phyloP scores from a whole-genome alignment of 64 coral and sea anemone genomes.

The Platygyra sinensis region DNA sequence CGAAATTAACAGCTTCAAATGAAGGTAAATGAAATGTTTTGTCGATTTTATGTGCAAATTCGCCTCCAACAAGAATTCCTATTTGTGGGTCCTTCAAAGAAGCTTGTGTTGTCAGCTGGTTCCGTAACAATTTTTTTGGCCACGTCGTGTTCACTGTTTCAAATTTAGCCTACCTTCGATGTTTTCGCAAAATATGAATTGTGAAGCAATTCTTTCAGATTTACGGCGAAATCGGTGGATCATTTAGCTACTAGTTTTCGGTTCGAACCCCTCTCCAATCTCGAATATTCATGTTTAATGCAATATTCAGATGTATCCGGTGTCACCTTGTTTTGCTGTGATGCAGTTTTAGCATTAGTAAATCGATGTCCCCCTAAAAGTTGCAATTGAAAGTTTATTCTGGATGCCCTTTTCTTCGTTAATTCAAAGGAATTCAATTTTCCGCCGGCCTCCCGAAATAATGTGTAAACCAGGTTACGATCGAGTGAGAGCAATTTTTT shows the following conservation, averaged over 20 bases:
- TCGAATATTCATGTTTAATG: conserved; percentile 20
- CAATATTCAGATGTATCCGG: conserved; percentile 26
- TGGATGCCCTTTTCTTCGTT: background rate
- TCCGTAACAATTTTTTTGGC: background rate
- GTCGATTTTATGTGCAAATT: background rate
- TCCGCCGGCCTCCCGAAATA: background rate
- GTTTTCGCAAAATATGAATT: background rate
- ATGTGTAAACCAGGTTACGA: background rate
- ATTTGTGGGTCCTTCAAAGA: background rate
- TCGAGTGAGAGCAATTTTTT: background rate
- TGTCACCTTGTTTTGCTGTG: background rate
- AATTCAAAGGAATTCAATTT: background rate
- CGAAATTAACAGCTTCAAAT: background rate
- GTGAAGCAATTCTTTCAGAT: background rate
- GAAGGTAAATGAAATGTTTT: background rate
- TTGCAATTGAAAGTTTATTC: background rate
- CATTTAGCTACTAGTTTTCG: background rate
- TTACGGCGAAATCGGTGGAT: background rate
- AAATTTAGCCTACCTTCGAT: background rate
- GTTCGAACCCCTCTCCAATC: background rate
- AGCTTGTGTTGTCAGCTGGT: conserved; percentile 20
- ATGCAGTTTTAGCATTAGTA: background rate
- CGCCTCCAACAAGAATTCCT: background rate
- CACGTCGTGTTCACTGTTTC: background rate
- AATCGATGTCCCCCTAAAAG: background rate